These are phyloP conservation scores for Drosophila helvetica DNA, from an alignment of 2,888 invertebrate genomes.

Conservation along the genomic window DNA sequence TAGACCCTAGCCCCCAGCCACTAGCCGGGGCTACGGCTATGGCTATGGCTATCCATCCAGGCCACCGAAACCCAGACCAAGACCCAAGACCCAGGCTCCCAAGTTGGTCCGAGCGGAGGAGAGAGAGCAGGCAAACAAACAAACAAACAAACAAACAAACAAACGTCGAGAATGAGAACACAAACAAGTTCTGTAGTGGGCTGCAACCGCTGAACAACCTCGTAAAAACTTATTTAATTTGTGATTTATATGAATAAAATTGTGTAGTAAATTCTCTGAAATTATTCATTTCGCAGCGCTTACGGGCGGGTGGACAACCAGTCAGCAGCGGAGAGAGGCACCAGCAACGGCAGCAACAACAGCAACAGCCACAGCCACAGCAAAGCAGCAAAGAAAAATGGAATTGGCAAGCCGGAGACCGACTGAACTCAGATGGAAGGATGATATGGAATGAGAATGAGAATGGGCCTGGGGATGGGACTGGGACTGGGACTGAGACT, in stretches of 20 bases:
- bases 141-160: slow-evolving; percentile 17
- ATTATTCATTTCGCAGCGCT: slow-evolving; percentile 76
- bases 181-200: slow-evolving; percentile 76
- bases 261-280: slow-evolving; percentile 76
- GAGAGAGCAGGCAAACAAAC: neutral
- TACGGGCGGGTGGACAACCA: slow-evolving; percentile 39
- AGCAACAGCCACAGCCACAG: slow-evolving; percentile 24
- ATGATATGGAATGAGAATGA: slow-evolving; percentile 13
- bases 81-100: slow-evolving; percentile 8
- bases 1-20: neutral
- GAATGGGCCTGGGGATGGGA: neutral
- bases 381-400: slow-evolving; percentile 50
- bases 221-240: slow-evolving; percentile 78
- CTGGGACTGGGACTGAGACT: neutral
- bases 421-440: slow-evolving; percentile 5
- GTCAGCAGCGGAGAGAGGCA: too few relatives aligned
- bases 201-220: slow-evolving; percentile 75
- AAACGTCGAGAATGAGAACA: slow-evolving; percentile 51
- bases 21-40: neutral
- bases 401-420: slow-evolving; percentile 42
- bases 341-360: slow-evolving; percentile 16
- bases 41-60: slow-evolving; percentile 1
- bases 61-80: neutral
- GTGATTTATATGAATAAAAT: slow-evolving; percentile 78
- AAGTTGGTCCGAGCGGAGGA: too few relatives aligned